Base-by-base conservation (phyloP, 1,140 invertebrate genomes). In the Acromyrmex charruanus region DNA sequence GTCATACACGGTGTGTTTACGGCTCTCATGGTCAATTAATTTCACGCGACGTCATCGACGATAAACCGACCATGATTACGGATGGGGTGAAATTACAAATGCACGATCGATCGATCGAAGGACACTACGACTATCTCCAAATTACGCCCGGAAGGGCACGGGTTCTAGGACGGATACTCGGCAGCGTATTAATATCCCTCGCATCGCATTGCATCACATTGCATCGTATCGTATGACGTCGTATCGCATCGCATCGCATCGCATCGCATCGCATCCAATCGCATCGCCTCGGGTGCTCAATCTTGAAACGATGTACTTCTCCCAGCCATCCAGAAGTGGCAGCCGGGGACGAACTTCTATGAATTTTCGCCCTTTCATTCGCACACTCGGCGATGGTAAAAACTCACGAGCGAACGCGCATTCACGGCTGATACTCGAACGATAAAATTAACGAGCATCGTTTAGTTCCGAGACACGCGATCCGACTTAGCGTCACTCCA, bases 381-480 rank as follows among this genome's bases (percentile, higher is more conserved):
- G 61, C 21, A 35, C 4, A 39, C 5, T 28, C 39, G 61, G 35
- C 39, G 55, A 28, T 25, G 14, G 53, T 53, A 84, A 84, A 63
- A 84, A 75, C 39, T 61, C 39, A 31, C 18, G 39, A 49, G 39
- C 66, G 39, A 7, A 3, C 39, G 80, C 69, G 68, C 77, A 44
- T 39, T 82, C 55, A 28, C 66, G 35, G 80, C 58, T 51, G 59
- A 84, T 84, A 35, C 44, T 51, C 69, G 25, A 35, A 25, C 80
- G 69, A 84, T 84, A 61, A 84, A 84, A 61, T 82, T 82, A 82
- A 82, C 55, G 80, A 84, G 55, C 58, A 69, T 71, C 65, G 77
- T 71, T 81, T 71, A 81, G 21, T 21, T n/a, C 31, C 28, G 51
- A 10, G 68, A 69, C 80, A 84, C 80, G 80, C 80, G 80, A 82